These are phyloP conservation scores for Todus mexicanus DNA, from an alignment of 2,797 vertebrate species.

Conservation along the genomic window DNA sequence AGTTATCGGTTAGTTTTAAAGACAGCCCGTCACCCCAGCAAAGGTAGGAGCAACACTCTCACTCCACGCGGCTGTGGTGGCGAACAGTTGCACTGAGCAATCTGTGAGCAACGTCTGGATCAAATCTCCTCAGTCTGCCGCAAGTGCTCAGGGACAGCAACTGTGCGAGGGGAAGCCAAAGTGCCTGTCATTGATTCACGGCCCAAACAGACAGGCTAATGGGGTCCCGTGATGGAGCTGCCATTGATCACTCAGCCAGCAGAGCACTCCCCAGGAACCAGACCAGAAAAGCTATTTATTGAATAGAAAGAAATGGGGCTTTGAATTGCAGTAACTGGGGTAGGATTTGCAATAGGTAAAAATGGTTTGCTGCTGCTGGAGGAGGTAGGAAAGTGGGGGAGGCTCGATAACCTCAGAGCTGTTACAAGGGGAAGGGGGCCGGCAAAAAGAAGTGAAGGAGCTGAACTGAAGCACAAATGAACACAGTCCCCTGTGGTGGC, in stretches of 20 bases:
- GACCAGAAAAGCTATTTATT: background rate
- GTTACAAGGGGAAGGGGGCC: background rate
- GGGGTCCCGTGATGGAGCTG: background rate
- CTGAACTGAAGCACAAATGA: background rate
- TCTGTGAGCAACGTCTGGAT: background rate
- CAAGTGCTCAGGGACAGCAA: background rate
- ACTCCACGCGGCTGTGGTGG: accelerated
- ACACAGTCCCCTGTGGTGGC: background rate
- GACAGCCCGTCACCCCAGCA: background rate
- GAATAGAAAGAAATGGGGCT: background rate
- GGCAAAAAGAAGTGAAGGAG: background rate
- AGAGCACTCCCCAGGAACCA: background rate
- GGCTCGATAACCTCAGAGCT: background rate
- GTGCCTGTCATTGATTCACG: background rate
- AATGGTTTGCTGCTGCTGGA: background rate
- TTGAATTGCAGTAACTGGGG: background rate
- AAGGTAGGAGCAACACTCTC: background rate
- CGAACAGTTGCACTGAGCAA: background rate
- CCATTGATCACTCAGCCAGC: background rate
- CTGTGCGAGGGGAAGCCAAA: accelerated
- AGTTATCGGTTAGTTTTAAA: background rate
- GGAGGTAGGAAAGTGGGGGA: background rate
- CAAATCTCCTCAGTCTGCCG: accelerated
- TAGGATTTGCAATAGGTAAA: background rate
- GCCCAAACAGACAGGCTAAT: background rate